Conservation (phyloP, 2,888 invertebrate genomes). For the Ochropacha duplaris region DNA sequence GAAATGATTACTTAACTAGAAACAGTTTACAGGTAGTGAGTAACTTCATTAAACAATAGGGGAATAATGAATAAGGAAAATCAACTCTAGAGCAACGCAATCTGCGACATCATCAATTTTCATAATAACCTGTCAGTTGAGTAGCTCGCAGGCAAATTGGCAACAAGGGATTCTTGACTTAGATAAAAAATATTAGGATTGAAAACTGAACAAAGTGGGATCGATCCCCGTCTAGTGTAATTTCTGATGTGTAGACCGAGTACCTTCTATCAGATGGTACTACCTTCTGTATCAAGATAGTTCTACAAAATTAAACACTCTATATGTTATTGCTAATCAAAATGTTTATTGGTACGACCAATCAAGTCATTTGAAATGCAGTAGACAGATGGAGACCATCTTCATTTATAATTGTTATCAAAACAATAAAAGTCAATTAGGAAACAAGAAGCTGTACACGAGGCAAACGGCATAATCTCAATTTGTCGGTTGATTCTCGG, state of each 20-base stretch:
- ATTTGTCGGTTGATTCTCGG: slow-evolving; percentile 12
- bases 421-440: background rate
- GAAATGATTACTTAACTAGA: background rate
- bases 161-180: no score
- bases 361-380: no score
- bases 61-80: slow-evolving; percentile 42
- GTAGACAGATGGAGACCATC: background rate
- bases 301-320: background rate
- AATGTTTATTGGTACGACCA: no score
- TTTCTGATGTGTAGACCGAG: no score
- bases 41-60: slow-evolving; percentile 33
- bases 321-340: background rate
- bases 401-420: slow-evolving; percentile 1
- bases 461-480: slow-evolving; percentile 15
- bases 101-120: slow-evolving; percentile 9
- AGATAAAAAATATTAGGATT: no score
- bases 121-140: slow-evolving; percentile 11
- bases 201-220: no score
- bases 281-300: no score
- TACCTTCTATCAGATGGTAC: no score
- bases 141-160: slow-evolving; percentile 7
- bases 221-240: no score
- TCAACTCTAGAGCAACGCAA: slow-evolving; percentile 16
- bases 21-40: background rate
- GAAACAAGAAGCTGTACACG: background rate